Percentiles rank a stretch among this genome's conserved stretches.
phyloP scores from a whole-genome alignment of 2,888 invertebrate genomes.

The Nezara viridula region DNA sequence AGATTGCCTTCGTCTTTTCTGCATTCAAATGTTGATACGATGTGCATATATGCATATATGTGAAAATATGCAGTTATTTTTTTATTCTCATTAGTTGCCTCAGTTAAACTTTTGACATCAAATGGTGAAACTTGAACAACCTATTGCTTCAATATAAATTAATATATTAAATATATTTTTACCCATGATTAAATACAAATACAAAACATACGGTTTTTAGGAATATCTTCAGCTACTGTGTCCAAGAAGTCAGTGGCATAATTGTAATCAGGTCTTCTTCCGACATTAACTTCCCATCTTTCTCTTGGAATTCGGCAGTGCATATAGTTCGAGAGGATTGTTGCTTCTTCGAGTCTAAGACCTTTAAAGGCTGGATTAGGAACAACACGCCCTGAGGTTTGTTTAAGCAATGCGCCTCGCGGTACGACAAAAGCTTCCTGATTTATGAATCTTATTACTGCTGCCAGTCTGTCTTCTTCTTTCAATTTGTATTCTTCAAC shows the following conservation, averaged over 20 bases:
- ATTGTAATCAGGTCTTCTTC: conserved; percentile 86
- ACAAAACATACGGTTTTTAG: conserved; percentile 68
- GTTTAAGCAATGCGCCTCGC: conserved; percentile 82
- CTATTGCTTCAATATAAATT: too few species aligned
- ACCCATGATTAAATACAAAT: too few species aligned
- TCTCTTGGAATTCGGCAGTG: conserved; percentile 81
- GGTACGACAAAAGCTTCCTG: conserved; percentile 85
- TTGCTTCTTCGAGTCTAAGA: conserved; percentile 76
- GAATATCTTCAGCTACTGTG: conserved; percentile 83
- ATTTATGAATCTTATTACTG: conserved; percentile 79
- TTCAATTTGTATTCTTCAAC: conserved; percentile 72
- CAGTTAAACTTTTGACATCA: too few species aligned
- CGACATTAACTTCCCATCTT: conserved; percentile 81
- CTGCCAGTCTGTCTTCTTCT: conserved; percentile 84
- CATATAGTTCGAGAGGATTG: conserved; percentile 80
- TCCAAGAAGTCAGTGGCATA: conserved; percentile 90
- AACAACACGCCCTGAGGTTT: conserved; percentile 78
- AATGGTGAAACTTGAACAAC: too few species aligned
- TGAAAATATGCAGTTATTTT: too few species aligned
- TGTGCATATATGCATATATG: too few species aligned
- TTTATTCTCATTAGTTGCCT: too few species aligned
- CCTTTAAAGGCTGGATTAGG: conserved; percentile 82
- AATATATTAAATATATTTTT: too few species aligned
- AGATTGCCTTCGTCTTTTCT: too few species aligned
- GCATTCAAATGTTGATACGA: too few species aligned